phyloP scores from a whole-genome alignment of 2,113 vertebrate species.

The Chrysemys picta region DNA sequence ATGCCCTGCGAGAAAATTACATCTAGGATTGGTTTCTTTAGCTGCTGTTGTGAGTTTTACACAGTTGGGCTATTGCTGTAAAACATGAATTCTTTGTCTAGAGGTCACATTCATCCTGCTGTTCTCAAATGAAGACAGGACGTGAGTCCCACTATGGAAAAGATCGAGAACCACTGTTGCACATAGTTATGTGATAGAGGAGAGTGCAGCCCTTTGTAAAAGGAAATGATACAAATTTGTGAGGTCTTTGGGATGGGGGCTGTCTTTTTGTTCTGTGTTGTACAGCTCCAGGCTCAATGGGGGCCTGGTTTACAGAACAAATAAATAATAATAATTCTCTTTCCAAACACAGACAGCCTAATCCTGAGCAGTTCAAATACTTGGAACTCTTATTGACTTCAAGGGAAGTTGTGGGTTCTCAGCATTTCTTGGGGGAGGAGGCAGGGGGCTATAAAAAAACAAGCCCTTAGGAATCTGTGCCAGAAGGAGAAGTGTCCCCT shows the following conservation, averaged over 20 bases:
- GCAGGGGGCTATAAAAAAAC: neutral
- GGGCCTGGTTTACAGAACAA: neutral
- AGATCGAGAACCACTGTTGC: neutral
- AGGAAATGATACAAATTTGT: neutral
- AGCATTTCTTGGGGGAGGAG: neutral
- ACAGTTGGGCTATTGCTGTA: neutral
- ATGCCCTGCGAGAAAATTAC: neutral
- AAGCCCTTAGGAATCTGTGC: neutral
- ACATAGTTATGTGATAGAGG: neutral
- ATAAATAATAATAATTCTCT: neutral
- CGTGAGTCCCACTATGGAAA: neutral
- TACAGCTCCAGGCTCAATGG: neutral
- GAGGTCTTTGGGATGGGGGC: neutral
- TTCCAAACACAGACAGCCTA: neutral
- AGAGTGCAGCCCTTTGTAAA: neutral
- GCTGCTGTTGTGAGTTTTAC: neutral
- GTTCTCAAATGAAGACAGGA: neutral
- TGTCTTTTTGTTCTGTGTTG: neutral
- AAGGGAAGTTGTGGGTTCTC: neutral
- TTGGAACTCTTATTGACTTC: neutral
- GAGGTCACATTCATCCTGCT: neutral
- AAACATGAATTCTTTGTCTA: neutral
- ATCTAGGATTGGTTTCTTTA: neutral
- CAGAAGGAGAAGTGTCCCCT: neutral
- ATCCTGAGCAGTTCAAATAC: neutral